Percentiles rank a stretch among this genome's conserved stretches.
These are phyloP conservation scores for Bombus picipes DNA, from an alignment of 1,140 invertebrate genomes.

Conservation along the genomic window DNA sequence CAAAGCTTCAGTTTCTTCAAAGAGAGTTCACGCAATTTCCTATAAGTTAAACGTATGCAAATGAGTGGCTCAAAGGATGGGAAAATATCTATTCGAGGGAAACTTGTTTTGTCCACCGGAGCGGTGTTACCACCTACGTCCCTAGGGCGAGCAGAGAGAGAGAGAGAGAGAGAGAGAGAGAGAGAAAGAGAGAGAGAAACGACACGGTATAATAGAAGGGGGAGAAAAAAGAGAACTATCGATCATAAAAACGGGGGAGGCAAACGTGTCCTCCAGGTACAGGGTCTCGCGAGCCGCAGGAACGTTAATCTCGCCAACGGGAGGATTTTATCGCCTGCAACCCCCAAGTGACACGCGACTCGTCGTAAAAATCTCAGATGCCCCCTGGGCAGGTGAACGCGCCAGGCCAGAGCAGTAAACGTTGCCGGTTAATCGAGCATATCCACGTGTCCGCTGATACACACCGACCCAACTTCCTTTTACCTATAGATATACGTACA, in stretches of 20 bases:
- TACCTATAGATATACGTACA: conserved; percentile 38
- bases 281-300: conserved; percentile 61
- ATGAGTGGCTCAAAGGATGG: background rate
- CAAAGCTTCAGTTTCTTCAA: background rate
- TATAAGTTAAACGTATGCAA: conserved; percentile 1
- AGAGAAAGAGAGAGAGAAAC: background rate
- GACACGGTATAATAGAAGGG: conserved; percentile 16
- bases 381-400: conserved; percentile 74
- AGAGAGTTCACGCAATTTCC: conserved; percentile 4
- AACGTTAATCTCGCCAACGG: conserved; percentile 79
- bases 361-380: conserved; percentile 80
- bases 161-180: background rate
- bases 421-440: conserved; percentile 64
- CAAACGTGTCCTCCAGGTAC: conserved; percentile 40
- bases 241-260: conserved; percentile 31
- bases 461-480: background rate
- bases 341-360: conserved; percentile 73
- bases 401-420: conserved; percentile 65
- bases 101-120: background rate
- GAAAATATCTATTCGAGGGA: background rate
- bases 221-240: conserved; percentile 29
- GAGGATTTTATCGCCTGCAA: conserved; percentile 78
- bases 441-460: conserved; percentile 28
- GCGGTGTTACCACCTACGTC: background rate
- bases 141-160: background rate